These are phyloP conservation scores for Lasaia peninsularis DNA, from an alignment of 1,140 invertebrate species.

Conservation along the genomic window DNA sequence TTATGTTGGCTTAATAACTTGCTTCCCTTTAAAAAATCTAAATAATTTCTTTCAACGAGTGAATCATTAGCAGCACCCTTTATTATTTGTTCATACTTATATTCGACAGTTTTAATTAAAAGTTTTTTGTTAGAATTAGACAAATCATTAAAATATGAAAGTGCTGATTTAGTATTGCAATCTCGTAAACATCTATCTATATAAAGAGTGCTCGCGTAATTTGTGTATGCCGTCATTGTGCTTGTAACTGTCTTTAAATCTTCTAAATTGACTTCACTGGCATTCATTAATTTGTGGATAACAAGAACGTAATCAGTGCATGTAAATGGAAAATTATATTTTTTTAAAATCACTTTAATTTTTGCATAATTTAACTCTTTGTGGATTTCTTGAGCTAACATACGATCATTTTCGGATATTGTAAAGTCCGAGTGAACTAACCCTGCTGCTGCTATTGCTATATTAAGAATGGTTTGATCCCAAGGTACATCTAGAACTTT, in stretches of 20 bases:
- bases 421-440: constrained; percentile 54
- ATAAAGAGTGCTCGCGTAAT: constrained; percentile 53
- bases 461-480: constrained; percentile 49
- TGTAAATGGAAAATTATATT: constrained; percentile 61
- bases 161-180: constrained; percentile 52
- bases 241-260: constrained; percentile 55
- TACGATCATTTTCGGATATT: constrained; percentile 46
- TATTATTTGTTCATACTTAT: constrained; percentile 63
- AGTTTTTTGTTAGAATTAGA: constrained; percentile 41
- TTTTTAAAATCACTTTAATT: constrained; percentile 65
- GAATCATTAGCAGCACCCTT: constrained; percentile 31
- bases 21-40: constrained; percentile 64
- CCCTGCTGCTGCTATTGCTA: constrained; percentile 48
- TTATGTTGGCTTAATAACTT: constrained; percentile 38
- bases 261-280: constrained; percentile 43
- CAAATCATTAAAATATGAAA: constrained; percentile 53
- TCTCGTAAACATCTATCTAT: constrained; percentile 57
- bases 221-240: constrained; percentile 36
- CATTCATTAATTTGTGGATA: constrained; percentile 57
- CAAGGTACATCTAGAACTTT: constrained; percentile 66
- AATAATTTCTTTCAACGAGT: constrained; percentile 54
- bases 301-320: constrained; percentile 58
- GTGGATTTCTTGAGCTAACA: constrained; percentile 54
- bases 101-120: constrained; percentile 45
- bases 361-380: constrained; percentile 63